Evolutionary conservation across 2,113 vertebrate genomes (phyloP).

Genomic region (Brienomyrus longianalis): DNA sequence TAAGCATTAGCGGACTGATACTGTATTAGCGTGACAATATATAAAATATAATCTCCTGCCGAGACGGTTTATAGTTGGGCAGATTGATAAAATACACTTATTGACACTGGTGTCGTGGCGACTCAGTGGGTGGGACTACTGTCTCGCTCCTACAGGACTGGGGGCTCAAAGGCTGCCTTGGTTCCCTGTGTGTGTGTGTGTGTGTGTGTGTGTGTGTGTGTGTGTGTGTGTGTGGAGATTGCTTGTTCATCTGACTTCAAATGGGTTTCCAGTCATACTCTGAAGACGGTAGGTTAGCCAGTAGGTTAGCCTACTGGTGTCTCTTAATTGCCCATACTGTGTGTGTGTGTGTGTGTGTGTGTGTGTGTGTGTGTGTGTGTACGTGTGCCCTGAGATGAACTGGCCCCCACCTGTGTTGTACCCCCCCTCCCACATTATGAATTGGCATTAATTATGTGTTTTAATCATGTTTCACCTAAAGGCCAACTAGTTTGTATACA

Average conservation of each 20-base stretch:
- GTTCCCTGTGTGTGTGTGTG: not conserved
- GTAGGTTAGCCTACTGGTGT: not conserved
- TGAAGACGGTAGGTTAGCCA: no score
- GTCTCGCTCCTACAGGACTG: not conserved
- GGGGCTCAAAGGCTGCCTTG: not conserved
- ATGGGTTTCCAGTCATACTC: not conserved
- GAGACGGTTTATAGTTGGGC: not conserved
- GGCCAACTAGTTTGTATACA: not conserved
- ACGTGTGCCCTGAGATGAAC: not conserved
- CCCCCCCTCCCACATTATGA: not conserved
- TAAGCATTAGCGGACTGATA: not conserved
- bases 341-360: not conserved
- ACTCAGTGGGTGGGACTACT: not conserved
- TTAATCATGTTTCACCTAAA: not conserved
- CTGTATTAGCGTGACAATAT: not conserved
- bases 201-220: not conserved
- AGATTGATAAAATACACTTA: not conserved
- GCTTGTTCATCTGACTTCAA: not conserved
- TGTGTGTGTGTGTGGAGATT: not conserved
- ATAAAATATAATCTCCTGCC: not conserved
- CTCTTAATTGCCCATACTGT: not conserved
- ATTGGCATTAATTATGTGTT: not conserved
- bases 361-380: not conserved
- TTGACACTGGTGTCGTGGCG: not conserved
- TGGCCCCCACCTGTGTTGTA: not conserved